These are phyloP conservation scores for Heliconius hortense DNA, from an alignment of 2,888 invertebrate genomes.

Conservation along the genomic window DNA sequence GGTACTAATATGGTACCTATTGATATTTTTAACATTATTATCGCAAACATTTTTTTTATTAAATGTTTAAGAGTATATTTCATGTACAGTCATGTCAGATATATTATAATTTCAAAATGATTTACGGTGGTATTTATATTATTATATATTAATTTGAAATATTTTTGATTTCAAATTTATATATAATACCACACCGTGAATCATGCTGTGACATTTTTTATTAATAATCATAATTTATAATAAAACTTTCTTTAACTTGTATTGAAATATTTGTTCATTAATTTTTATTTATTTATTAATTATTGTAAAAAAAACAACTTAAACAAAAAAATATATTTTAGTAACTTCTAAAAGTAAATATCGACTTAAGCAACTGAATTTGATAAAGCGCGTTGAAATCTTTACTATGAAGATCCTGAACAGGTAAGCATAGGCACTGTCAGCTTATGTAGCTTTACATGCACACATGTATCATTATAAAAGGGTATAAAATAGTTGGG, in stretches of 20 bases:
- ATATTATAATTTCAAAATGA: too few species aligned
- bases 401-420: conserved; percentile 47
- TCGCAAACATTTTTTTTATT: background rate
- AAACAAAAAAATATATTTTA: background rate
- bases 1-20: background rate
- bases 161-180: background rate
- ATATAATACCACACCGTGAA: background rate
- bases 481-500: conserved; percentile 44
- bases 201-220: background rate
- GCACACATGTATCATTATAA: background rate
- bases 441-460: background rate
- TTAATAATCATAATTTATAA: background rate
- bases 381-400: conserved; percentile 53
- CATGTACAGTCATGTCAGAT: too few species aligned
- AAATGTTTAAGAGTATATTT: background rate
- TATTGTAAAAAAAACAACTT: background rate
- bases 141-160: too few species aligned
- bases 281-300: background rate
- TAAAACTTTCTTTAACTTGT: background rate
- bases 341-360: background rate
- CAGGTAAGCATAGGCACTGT: background rate
- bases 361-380: background rate
- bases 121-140: too few species aligned
- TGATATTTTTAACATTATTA: background rate
- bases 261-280: background rate